These are phyloP conservation scores for Pedicia rivosa DNA, from an alignment of 2,888 invertebrate species.

Conservation along the genomic window DNA sequence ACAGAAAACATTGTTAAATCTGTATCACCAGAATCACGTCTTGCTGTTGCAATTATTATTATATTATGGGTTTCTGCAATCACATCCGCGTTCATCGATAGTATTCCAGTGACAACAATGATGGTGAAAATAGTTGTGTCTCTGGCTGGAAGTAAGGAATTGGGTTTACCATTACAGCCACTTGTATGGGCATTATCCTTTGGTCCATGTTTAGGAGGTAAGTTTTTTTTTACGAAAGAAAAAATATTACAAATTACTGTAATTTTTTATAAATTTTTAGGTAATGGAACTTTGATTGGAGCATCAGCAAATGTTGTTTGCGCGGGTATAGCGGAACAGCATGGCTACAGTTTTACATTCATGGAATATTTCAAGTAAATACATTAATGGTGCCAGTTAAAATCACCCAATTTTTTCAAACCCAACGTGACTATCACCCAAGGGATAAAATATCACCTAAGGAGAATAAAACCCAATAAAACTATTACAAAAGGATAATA, in stretches of 20 bases:
- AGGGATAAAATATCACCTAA: no score
- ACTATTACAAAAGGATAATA: no score
- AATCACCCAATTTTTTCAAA: conserved; percentile 20
- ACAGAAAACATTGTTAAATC: conserved; percentile 49
- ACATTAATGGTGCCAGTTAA: no score
- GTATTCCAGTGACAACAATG: conserved; percentile 83
- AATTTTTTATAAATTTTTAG: conserved; percentile 27
- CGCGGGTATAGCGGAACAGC: conserved; percentile 82
- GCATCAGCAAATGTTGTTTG: conserved; percentile 85
- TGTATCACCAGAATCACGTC: conserved; percentile 43
- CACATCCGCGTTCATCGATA: conserved; percentile 78
- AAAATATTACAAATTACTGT: not conserved
- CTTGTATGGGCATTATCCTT: conserved; percentile 75
- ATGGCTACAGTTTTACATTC: conserved; percentile 75
- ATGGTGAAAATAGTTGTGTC: conserved; percentile 69
- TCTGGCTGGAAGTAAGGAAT: conserved; percentile 46
- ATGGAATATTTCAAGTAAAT: conserved; percentile 62
- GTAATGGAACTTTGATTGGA: conserved; percentile 81
- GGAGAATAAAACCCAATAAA: no score
- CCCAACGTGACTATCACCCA: no score
- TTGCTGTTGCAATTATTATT: conserved; percentile 58
- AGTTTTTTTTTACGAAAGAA: conserved; percentile 14
- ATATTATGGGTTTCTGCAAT: conserved; percentile 78
- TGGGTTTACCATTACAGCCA: conserved; percentile 60
- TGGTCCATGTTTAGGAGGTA: conserved; percentile 76